These are phyloP conservation scores for Patella ulyssiponensis DNA, from an alignment of 2,888 invertebrate genomes.

Conservation along the genomic window DNA sequence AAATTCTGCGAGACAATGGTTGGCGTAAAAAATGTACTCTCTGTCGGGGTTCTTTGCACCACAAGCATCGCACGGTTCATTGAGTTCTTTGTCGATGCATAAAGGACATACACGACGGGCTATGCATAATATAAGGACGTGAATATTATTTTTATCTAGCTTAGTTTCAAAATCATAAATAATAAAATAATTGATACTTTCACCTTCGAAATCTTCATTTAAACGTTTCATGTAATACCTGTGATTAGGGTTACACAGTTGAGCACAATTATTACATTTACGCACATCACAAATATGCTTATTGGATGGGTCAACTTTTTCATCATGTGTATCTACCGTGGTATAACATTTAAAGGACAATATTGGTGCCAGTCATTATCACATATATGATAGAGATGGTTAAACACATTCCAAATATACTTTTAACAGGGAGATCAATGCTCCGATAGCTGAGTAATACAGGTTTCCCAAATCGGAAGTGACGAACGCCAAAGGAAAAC, in stretches of 20 bases:
- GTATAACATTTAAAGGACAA: neutral
- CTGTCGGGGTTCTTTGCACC: neutral
- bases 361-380: no score
- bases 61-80: neutral
- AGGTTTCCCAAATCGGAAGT: no score
- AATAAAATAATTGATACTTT: neutral
- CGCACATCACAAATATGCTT: neutral
- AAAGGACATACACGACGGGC: neutral
- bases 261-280: neutral
- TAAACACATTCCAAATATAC: no score
- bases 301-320: neutral
- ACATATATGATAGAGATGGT: no score
- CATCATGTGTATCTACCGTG: neutral
- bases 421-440: no score
- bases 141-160: neutral
- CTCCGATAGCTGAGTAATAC: no score
- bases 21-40: neutral
- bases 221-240: neutral
- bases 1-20: neutral
- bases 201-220: neutral
- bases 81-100: neutral
- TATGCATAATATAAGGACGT: neutral
- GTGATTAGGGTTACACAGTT: neutral
- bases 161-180: neutral
- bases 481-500: no score